Evolutionary conservation across 2,888 invertebrate genomes (phyloP).

Genomic region (Chrysina gloriosa): DNA sequence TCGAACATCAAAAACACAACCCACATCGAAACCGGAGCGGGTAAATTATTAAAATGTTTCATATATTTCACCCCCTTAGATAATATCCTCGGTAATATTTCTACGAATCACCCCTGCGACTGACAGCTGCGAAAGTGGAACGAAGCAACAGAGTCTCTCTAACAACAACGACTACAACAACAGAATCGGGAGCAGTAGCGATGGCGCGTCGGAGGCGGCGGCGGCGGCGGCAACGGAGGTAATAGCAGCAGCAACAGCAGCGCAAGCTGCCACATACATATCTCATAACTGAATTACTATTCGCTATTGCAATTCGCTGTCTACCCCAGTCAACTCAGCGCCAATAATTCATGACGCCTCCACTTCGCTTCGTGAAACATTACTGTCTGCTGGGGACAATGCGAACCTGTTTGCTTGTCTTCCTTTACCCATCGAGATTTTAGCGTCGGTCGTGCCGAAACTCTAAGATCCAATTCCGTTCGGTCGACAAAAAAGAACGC

Average conservation of each 20-base stretch:
- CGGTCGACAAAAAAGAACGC: constrained; percentile 11
- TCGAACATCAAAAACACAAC: constrained; percentile 9
- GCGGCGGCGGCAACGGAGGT: constrained; percentile 36
- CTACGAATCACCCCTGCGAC: constrained; percentile 39
- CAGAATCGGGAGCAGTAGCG: constrained; percentile 33
- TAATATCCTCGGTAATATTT: constrained; percentile 37
- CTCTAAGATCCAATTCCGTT: constrained; percentile 32
- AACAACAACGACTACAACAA: constrained; percentile 13
- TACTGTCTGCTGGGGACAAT: constrained; percentile 40
- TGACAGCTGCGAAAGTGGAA: constrained; percentile 42
- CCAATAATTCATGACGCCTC: constrained; percentile 50
- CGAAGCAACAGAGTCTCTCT: constrained; percentile 42
- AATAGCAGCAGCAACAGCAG: constrained; percentile 35
- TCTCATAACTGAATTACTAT: constrained; percentile 53
- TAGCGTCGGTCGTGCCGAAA: constrained; percentile 12
- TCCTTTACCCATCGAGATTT: constrained; percentile 32
- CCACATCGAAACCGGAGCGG: neutral
- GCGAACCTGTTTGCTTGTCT: constrained; percentile 48
- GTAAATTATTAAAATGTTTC: constrained; percentile 39
- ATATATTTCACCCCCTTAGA: constrained; percentile 35
- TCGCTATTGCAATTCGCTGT: constrained; percentile 50
- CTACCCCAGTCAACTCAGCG: constrained; percentile 49
- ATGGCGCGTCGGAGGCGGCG: constrained; percentile 9
- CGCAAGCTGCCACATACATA: constrained; percentile 51
- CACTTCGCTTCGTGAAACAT: constrained; percentile 42